These are phyloP conservation scores for Parasteatoda lunata DNA, from an alignment of 2,888 invertebrate genomes.

Conservation along the genomic window DNA sequence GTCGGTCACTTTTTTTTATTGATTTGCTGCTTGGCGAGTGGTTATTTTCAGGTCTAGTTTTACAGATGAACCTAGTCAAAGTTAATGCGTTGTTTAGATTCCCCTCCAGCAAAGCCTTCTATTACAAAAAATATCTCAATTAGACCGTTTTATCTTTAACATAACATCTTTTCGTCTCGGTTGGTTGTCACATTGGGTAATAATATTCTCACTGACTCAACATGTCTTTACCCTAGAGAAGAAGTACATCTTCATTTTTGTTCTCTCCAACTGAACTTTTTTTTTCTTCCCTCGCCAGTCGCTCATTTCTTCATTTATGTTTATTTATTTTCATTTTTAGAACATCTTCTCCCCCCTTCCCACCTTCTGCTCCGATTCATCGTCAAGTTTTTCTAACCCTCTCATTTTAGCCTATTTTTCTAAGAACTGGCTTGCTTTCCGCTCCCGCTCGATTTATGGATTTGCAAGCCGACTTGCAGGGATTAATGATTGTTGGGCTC, in stretches of 20 bases:
- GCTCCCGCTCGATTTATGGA: conserved; percentile 24
- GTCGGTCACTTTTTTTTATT: too few species aligned
- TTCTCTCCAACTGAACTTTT: neutral
- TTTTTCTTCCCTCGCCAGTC: neutral
- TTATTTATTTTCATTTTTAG: conserved; percentile 2
- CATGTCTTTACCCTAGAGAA: neutral
- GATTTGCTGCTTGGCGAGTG: too few species aligned
- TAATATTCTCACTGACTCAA: conserved; percentile 23
- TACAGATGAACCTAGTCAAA: too few species aligned
- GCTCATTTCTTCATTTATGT: neutral
- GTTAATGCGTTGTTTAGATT: too few species aligned
- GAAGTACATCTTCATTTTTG: conserved; percentile 8
- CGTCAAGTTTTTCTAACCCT: conserved; percentile 30
- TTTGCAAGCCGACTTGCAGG: conserved; percentile 6
- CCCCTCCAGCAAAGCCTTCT: neutral
- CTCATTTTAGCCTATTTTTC: conserved; percentile 40
- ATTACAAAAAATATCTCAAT: conserved; percentile 29
- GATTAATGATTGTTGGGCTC: conserved; percentile 60
- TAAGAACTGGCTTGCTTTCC: conserved; percentile 14
- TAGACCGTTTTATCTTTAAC: conserved; percentile 29
- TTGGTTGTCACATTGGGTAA: conserved; percentile 1
- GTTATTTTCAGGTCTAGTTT: too few species aligned
- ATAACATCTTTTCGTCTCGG: conserved; percentile 20
- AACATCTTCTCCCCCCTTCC: neutral
- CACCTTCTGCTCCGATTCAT: neutral